phyloP scores from a whole-genome alignment of 2,113 vertebrate genomes.

The Zosterops japonicus region DNA sequence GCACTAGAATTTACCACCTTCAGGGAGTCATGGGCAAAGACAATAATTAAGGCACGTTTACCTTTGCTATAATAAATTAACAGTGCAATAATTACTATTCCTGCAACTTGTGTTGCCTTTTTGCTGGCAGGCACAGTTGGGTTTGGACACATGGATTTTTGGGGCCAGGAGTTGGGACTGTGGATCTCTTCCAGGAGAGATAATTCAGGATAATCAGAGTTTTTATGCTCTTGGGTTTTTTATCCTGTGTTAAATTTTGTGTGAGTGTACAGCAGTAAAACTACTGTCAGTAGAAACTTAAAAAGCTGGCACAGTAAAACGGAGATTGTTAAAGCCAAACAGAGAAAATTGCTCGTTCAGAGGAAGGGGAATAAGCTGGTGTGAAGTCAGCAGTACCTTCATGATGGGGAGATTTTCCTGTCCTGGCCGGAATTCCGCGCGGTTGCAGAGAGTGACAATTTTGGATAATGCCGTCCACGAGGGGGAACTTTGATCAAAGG shows the following conservation, averaged over 20 bases:
- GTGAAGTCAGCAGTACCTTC: slow-evolving; percentile 70
- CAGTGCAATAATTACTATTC: not conserved
- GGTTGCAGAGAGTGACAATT: slow-evolving; percentile 78
- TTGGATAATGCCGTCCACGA: slow-evolving; percentile 76
- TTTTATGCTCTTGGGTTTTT: not conserved
- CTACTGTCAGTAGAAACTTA: not conserved
- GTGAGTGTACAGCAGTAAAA: not conserved
- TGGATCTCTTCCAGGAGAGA: not conserved
- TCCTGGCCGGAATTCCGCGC: slow-evolving; percentile 78
- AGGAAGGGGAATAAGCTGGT: not conserved
- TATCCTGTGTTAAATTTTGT: not conserved
- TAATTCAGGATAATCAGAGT: not conserved
- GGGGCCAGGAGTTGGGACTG: not conserved
- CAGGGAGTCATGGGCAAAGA: not conserved
- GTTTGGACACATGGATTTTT: not conserved
- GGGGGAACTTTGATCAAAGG: slow-evolving; percentile 78
- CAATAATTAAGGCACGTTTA: not conserved
- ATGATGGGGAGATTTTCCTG: slow-evolving; percentile 78
- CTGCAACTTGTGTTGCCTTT: not conserved
- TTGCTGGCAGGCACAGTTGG: not conserved
- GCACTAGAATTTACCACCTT: not conserved
- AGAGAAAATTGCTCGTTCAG: not conserved
- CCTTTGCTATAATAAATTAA: not conserved
- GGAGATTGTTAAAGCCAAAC: not conserved
- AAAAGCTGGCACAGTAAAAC: not conserved